Base-by-base conservation (phyloP, 2,113 vertebrate genomes). In the Seriola aureovittata region DNA sequence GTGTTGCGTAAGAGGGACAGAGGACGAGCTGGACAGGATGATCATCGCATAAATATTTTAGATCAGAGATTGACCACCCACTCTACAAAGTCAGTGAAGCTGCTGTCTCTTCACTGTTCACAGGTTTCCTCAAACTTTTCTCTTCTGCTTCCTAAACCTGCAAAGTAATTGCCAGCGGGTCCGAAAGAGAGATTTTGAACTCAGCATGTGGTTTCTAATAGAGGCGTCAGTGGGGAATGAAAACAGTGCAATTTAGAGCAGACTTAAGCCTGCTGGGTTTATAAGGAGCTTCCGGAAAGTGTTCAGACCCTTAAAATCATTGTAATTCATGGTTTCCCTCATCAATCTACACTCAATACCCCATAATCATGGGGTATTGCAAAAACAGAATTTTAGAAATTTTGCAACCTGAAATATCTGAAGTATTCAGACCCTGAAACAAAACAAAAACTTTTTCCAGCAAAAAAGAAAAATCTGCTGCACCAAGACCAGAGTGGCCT, bases 41-140 rank as follows among this genome's bases (percentile, higher is more conserved):
- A 57, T 73, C 66, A 55, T 78, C 36, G 38, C 8, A 32, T 81
- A 89, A 91, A 88, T 79, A 85, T 90, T 89, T 90, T 13, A 67
- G 36, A 40, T 11, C 16, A 16, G n/a, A 62, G 77, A 17, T 40
- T 16, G 34, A 48, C 70, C 77, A 65, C 87, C 84, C 86, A 81
- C 78, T 72, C 32, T 25, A 48, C 34, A 71, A 34, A 25, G 67
- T 75, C 34, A 29, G 46, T 63, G 54, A 55, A 36, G 60, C 34
- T 8, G 6, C 25, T 23, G 9, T 46, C 36, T 78, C 66, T 21
- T 75, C 48, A 50, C 55, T 70, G 11, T 63, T 82, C 62, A 32
- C 17, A 57, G 50, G n/a, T 59, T 76, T 66, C 58, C 44, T 60
- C 25, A 12, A 72, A 67, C 38, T 75, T 69, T 71, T 57, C 63